These are phyloP conservation scores for Disparrhopalites patrizii DNA, from an alignment of 2,888 invertebrate genomes.

Conservation along the genomic window DNA sequence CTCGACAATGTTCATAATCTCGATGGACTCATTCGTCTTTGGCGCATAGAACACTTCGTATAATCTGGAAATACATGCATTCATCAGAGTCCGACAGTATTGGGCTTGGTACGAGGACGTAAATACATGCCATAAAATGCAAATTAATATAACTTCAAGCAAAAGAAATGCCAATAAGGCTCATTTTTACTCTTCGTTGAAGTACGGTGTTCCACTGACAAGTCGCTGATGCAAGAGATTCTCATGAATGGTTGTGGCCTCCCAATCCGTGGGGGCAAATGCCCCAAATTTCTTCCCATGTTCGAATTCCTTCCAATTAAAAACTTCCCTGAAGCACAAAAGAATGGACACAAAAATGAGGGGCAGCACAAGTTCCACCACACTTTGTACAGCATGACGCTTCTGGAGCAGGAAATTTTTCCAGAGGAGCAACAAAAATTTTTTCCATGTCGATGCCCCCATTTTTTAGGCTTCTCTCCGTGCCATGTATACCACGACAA, in stretches of 20 bases:
- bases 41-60: too few species aligned
- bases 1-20: too few species aligned
- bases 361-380: conserved; percentile 65
- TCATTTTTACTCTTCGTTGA: background rate
- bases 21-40: too few species aligned
- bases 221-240: background rate
- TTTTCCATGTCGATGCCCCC: conserved; percentile 10
- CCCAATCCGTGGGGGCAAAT: background rate
- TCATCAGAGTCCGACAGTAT: background rate
- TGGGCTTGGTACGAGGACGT: background rate
- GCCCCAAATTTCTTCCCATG: background rate
- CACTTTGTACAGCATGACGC: conserved; percentile 65
- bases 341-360: conserved; percentile 64
- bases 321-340: conserved; percentile 62
- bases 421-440: conserved; percentile 71
- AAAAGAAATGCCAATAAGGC: background rate
- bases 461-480: too few species aligned
- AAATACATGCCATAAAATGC: background rate
- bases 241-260: background rate
- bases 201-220: background rate
- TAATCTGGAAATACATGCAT: too few species aligned
- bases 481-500: too few species aligned
- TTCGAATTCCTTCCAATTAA: background rate
- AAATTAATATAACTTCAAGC: background rate
- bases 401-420: conserved; percentile 76